Conservation (phyloP, 2,888 invertebrate genomes). For the Dasysyrphus tricinctus region DNA sequence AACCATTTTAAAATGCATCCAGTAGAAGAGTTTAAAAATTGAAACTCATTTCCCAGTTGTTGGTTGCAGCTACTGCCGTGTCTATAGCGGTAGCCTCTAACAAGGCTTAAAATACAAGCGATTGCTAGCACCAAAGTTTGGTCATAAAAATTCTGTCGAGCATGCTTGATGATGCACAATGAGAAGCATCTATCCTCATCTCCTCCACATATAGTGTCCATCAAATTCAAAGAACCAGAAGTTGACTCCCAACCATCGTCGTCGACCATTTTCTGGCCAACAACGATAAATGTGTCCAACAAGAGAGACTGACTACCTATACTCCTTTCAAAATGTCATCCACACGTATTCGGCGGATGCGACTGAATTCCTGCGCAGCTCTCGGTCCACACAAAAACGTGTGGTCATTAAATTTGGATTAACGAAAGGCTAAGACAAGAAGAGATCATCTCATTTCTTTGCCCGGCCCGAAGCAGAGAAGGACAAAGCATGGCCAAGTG, state of each 20-base stretch:
- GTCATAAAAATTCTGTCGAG: slow-evolving; percentile 63
- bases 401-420: slow-evolving; percentile 75
- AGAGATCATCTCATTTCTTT: slow-evolving; percentile 38
- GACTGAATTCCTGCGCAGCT: slow-evolving; percentile 1
- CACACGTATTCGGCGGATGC: slow-evolving; percentile 2
- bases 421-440: slow-evolving; percentile 52
- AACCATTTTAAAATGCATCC: slow-evolving; percentile 53
- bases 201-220: slow-evolving; percentile 10
- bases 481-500: slow-evolving; percentile 43
- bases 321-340: slow-evolving; percentile 60
- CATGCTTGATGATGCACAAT: slow-evolving; percentile 34
- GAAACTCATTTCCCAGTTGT: slow-evolving; percentile 47
- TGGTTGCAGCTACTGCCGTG: not conserved
- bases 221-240: slow-evolving; percentile 12
- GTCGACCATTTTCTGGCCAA: slow-evolving; percentile 48
- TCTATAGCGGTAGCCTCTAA: not conserved
- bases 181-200: slow-evolving; percentile 23
- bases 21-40: slow-evolving; percentile 26
- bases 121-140: slow-evolving; percentile 26
- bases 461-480: slow-evolving; percentile 1
- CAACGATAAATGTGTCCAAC: slow-evolving; percentile 49
- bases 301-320: slow-evolving; percentile 33
- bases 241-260: slow-evolving; percentile 20
- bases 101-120: slow-evolving; percentile 6
- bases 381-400: slow-evolving; percentile 51